phyloP scores from a whole-genome alignment of 2,113 vertebrate species.

The Hippoglossus stenolepis region DNA sequence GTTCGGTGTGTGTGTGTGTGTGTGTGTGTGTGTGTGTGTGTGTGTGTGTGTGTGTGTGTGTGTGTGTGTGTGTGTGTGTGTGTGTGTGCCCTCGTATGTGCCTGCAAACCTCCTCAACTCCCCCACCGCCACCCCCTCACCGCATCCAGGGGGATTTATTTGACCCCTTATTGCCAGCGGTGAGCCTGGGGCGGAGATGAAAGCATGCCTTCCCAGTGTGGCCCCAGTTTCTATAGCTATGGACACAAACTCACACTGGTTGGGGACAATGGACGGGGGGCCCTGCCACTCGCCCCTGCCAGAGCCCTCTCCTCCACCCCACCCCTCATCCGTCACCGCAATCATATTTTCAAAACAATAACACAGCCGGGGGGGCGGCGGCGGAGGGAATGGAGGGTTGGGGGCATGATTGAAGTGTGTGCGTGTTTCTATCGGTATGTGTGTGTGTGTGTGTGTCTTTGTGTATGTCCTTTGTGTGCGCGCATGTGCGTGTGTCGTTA shows the following conservation, averaged over 20 bases:
- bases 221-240: conserved; percentile 91
- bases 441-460: conserved; percentile 29
- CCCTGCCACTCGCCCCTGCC: conserved; percentile 80
- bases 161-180: conserved; percentile 84
- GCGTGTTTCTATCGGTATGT: conserved; percentile 72
- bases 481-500: conserved; percentile 51
- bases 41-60: conserved; percentile 22
- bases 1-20: conserved; percentile 10
- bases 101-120: conserved; percentile 9
- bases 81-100: conserved; percentile 20
- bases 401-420: conserved; percentile 72
- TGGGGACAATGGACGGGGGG: conserved; percentile 82
- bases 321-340: conserved; percentile 86
- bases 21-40: conserved; percentile 30
- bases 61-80: conserved; percentile 33
- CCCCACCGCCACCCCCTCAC: conserved; percentile 15
- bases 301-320: conserved; percentile 83
- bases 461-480: conserved; percentile 39
- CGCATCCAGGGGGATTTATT: conserved; percentile 78
- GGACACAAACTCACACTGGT: conserved; percentile 87
- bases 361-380: conserved; percentile 67
- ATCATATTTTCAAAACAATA: conserved; percentile 85
- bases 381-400: conserved; percentile 3
- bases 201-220: conserved; percentile 88
- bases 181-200: conserved; percentile 89